Evolutionary conservation across 1,140 invertebrate species (phyloP).

Genomic region (Lucilia sericata): DNA sequence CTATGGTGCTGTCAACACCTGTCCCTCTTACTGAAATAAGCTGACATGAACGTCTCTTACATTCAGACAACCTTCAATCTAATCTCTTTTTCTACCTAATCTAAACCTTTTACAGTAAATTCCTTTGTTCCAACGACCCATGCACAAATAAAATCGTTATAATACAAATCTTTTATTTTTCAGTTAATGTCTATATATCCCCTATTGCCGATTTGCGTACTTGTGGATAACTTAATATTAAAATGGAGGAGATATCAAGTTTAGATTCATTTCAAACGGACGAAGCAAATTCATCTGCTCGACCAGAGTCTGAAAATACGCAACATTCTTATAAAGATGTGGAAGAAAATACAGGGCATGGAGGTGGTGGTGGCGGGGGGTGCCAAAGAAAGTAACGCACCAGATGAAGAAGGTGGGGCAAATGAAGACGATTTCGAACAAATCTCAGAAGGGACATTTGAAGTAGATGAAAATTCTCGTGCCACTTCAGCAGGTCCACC

Average conservation of each 20-base stretch:
- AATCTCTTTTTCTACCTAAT: too few species aligned
- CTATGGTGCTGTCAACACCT: too few species aligned
- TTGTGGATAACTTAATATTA: slow-evolving; percentile 47
- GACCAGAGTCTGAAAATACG: slow-evolving; percentile 54
- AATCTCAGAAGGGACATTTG: slow-evolving; percentile 62
- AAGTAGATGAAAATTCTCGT: slow-evolving; percentile 60
- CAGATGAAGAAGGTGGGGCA: slow-evolving; percentile 51
- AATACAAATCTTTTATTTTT: slow-evolving; percentile 3
- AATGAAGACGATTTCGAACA: slow-evolving; percentile 60
- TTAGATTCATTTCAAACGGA: slow-evolving; percentile 58
- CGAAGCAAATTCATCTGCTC: slow-evolving; percentile 54
- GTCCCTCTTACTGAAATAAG: too few species aligned
- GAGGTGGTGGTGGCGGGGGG: slow-evolving; percentile 45
- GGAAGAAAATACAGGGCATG: slow-evolving; percentile 48
- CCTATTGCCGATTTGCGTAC: slow-evolving; percentile 46
- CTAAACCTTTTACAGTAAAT: too few species aligned
- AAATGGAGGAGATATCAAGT: slow-evolving; percentile 65
- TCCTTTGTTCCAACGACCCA: too few species aligned
- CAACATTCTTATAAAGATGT: slow-evolving; percentile 34
- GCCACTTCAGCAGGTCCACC: slow-evolving; percentile 49
- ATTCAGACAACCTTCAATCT: too few species aligned
- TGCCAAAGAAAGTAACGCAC: slow-evolving; percentile 35
- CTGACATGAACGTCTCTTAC: too few species aligned
- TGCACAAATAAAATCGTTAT: too few species aligned
- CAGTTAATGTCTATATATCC: slow-evolving; percentile 59